Evolutionary conservation across 2,888 invertebrate genomes (phyloP).

Genomic region (Caenorhabditis zanzibari): DNA sequence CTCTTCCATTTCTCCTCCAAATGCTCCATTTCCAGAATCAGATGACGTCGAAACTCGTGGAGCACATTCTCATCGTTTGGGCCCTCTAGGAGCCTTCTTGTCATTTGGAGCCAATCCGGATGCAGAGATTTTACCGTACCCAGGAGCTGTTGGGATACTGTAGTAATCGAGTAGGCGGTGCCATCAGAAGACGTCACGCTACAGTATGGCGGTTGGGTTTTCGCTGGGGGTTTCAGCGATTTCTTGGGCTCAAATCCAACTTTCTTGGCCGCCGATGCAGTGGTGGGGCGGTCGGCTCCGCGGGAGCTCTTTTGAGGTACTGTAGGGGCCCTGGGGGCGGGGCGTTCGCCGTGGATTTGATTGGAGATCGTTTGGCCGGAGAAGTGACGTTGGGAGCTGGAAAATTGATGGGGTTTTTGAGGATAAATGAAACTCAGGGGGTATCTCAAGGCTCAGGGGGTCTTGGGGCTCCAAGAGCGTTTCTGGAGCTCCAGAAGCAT

Average conservation of each 20-base stretch:
- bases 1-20: slow-evolving; percentile 26
- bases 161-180: slow-evolving; percentile 44
- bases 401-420: not conserved
- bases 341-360: slow-evolving; percentile 42
- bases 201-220: slow-evolving; percentile 45
- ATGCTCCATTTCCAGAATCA: slow-evolving; percentile 6
- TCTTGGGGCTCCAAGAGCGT: too few relatives aligned
- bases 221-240: too few relatives aligned
- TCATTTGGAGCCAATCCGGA: slow-evolving; percentile 62
- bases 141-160: slow-evolving; percentile 54
- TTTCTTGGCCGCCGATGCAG: slow-evolving; percentile 47
- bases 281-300: slow-evolving; percentile 32
- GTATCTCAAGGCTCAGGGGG: too few relatives aligned
- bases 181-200: slow-evolving; percentile 48
- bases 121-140: slow-evolving; percentile 56
- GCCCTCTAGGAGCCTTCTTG: slow-evolving; percentile 22
- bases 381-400: slow-evolving; percentile 48
- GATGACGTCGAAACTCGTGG: slow-evolving; percentile 12
- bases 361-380: slow-evolving; percentile 44
- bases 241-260: not conserved
- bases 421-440: not conserved
- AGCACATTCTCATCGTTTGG: slow-evolving; percentile 23
- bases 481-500: too few relatives aligned
- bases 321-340: not conserved
- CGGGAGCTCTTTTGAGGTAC: not conserved